Conservation (phyloP, 2,113 vertebrate genomes). For the Ophthalmolycus amberensis region DNA sequence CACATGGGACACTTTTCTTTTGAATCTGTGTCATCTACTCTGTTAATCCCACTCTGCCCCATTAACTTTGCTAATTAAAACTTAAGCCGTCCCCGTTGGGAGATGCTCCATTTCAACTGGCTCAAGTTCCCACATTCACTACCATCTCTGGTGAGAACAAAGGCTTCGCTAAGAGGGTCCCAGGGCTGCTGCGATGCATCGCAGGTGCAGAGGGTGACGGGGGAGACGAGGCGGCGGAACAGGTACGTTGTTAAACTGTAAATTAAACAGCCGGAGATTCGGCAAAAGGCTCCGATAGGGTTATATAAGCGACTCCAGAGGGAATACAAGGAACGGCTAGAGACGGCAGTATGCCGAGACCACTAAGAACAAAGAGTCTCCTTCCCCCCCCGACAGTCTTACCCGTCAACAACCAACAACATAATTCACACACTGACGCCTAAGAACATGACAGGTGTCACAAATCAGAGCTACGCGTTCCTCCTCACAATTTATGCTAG, state of each 20-base stretch:
- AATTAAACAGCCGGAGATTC: conserved; percentile 53
- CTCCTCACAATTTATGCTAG: conserved; percentile 14
- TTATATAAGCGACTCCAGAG: conserved; percentile 60
- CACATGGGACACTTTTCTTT: conserved; percentile 13
- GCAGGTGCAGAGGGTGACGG: conserved; percentile 41
- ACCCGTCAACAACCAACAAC: conserved; percentile 7
- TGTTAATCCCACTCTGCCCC: conserved; percentile 54
- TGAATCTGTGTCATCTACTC: conserved; percentile 32
- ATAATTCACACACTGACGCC: background rate
- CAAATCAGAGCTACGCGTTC: background rate
- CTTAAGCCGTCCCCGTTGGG: conserved; percentile 48
- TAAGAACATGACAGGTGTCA: background rate
- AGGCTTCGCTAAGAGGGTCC: conserved; percentile 52
- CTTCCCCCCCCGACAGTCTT: background rate
- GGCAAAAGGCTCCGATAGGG: conserved; percentile 51
- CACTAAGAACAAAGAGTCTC: conserved; percentile 1
- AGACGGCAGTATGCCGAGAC: conserved; percentile 33
- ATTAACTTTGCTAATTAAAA: conserved; percentile 79
- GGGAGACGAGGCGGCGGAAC: conserved; percentile 28
- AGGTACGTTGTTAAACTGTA: conserved; percentile 41
- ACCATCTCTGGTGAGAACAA: conserved; percentile 54
- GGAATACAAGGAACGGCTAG: conserved; percentile 49
- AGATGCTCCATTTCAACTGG: conserved; percentile 66
- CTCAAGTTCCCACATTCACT: conserved; percentile 76
- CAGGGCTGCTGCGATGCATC: conserved; percentile 28